Conservation (phyloP, 2,797 vertebrate genomes). For the Hydrophis major region DNA sequence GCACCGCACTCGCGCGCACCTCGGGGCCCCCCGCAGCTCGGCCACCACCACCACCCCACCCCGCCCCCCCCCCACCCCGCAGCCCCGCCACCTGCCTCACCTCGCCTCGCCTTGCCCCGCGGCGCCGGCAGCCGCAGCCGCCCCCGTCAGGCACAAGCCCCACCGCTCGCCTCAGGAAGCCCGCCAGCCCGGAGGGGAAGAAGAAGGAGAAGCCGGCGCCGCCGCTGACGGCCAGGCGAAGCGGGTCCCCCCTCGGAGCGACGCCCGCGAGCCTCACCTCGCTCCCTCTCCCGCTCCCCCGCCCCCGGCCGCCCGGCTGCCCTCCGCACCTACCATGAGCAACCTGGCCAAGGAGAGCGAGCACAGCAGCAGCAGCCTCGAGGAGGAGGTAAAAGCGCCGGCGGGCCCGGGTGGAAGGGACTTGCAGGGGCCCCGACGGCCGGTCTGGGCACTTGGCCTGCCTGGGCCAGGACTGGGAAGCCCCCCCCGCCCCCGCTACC, state of each 20-base stretch:
- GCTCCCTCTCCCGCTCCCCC: not conserved
- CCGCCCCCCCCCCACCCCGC: too few species aligned
- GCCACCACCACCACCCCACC: not conserved
- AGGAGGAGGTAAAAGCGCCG: constrained; percentile 64
- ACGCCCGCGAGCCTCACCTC: not conserved
- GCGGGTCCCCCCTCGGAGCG: not conserved
- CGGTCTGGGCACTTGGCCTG: not conserved
- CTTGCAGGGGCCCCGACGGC: too few species aligned
- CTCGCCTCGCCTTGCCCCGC: not conserved
- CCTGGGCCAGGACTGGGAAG: not conserved
- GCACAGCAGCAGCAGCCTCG: constrained; percentile 60
- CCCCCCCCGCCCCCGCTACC: not conserved
- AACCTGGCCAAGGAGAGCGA: constrained; percentile 68
- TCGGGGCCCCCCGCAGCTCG: not conserved
- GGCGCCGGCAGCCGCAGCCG: not conserved
- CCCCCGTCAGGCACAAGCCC: not conserved
- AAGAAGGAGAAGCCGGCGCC: too few species aligned
- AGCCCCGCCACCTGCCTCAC: too few species aligned
- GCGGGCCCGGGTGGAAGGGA: not conserved
- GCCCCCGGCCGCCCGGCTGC: constrained; percentile 12
- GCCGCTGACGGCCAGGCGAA: not conserved
- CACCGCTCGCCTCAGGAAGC: not conserved
- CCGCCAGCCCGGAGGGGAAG: too few species aligned
- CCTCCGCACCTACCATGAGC: constrained; percentile 54
- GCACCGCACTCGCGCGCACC: not conserved